Evolutionary conservation across 2,888 invertebrate species (phyloP).

Genomic region (Drosophila picticornis): DNA sequence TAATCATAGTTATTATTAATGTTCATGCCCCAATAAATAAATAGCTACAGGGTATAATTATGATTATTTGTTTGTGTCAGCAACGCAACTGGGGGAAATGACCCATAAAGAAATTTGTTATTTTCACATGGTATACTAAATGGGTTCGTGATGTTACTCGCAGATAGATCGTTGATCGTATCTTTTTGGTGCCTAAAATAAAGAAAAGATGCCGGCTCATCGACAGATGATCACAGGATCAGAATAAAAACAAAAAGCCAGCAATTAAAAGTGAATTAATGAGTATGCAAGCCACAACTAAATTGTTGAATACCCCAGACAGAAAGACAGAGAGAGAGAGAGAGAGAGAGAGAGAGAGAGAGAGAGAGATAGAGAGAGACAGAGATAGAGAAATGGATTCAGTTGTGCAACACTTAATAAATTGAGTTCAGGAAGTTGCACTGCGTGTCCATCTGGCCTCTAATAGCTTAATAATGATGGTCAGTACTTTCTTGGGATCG

Average conservation of each 20-base stretch:
- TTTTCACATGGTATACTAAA: constrained; percentile 46
- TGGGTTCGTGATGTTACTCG: constrained; percentile 48
- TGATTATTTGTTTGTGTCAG: constrained; percentile 41
- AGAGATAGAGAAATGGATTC: neutral
- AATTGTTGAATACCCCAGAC: neutral
- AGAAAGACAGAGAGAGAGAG: neutral
- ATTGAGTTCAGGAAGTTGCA: neutral
- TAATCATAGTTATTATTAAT: neutral
- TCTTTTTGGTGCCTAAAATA: neutral
- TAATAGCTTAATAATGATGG: constrained; percentile 80
- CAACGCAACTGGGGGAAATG: constrained; percentile 50
- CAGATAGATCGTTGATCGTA: constrained; percentile 31
- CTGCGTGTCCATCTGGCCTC: constrained; percentile 53
- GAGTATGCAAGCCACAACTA: constrained; percentile 15
- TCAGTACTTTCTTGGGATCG: constrained; percentile 60
- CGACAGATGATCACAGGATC: constrained; percentile 44
- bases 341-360: neutral
- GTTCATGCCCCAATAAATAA: neutral
- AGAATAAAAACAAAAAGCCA: constrained; percentile 19
- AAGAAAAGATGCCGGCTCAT: constrained; percentile 54
- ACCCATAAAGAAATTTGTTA: constrained; percentile 42
- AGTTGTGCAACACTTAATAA: neutral
- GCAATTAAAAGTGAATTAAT: constrained; percentile 80
- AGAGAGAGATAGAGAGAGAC: neutral
- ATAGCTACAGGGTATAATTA: constrained; percentile 42